Evolutionary conservation across 2,113 vertebrate species (phyloP).

Genomic region (Apodemus sylvaticus): DNA sequence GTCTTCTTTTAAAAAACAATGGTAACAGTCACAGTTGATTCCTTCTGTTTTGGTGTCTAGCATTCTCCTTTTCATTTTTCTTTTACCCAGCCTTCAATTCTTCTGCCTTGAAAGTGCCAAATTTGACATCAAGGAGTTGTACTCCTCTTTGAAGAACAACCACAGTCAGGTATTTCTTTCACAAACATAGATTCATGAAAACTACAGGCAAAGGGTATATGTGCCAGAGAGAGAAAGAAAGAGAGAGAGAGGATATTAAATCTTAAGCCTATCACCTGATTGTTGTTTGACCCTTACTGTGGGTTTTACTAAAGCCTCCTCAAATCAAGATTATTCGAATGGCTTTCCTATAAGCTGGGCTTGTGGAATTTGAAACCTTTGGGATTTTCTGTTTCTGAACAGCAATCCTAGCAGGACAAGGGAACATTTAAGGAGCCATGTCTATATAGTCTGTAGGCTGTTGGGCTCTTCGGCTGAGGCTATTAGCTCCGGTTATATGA

Average conservation of each 20-base stretch:
- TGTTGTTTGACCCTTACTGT: slow-evolving; percentile 48
- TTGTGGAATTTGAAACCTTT: background rate
- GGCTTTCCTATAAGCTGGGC: background rate
- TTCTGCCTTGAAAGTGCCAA: background rate
- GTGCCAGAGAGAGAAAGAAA: background rate
- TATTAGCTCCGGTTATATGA: background rate
- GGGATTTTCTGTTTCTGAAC: slow-evolving; percentile 15
- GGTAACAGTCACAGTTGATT: background rate
- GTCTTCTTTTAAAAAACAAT: background rate
- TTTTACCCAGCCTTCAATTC: background rate
- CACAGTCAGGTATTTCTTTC: background rate
- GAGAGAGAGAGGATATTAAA: slow-evolving; percentile 39
- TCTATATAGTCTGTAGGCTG: too few species aligned
- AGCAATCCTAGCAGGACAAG: background rate
- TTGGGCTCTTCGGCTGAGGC: slow-evolving; percentile 50
- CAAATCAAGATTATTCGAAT: slow-evolving; percentile 10
- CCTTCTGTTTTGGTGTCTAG: background rate
- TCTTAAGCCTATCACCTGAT: slow-evolving; percentile 60
- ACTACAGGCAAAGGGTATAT: background rate
- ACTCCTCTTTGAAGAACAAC: background rate
- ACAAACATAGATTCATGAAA: slow-evolving; percentile 42
- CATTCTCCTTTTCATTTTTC: background rate
- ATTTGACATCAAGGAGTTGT: background rate
- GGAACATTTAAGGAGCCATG: background rate
- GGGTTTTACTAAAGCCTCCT: slow-evolving; percentile 45